A percentile compares a stretch with the other conserved stretches of the same genome.
phyloP scores from a whole-genome alignment of 2,113 vertebrate species.

The Lamprologus speciosus region DNA sequence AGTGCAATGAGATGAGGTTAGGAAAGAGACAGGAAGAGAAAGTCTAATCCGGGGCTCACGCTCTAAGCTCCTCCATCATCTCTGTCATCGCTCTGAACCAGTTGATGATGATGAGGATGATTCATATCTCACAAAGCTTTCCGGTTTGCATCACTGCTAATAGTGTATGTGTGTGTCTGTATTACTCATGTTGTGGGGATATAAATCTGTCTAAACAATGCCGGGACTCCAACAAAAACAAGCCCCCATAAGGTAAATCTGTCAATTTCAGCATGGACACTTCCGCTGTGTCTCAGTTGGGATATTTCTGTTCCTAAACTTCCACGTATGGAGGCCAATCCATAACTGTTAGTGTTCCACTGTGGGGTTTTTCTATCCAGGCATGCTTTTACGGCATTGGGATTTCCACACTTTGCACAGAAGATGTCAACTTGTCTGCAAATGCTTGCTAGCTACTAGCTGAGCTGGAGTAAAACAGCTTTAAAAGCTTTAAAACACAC shows the following conservation, averaged over 20 bases:
- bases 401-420: neutral
- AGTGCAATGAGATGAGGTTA: neutral
- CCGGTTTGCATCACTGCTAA: slow-evolving; percentile 21
- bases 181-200: neutral
- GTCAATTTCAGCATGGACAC: neutral
- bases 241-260: neutral
- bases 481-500: rapidly evolving
- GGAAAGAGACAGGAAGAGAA: neutral
- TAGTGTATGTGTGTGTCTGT: neutral
- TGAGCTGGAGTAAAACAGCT: neutral
- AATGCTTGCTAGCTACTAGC: neutral
- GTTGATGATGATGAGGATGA: slow-evolving; percentile 21
- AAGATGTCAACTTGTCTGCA: neutral
- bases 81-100: slow-evolving; percentile 21
- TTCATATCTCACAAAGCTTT: slow-evolving; percentile 35
- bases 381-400: neutral
- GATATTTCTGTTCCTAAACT: neutral
- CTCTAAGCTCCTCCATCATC: slow-evolving; percentile 31
- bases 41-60: slow-evolving; percentile 17
- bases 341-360: neutral
- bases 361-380: rapidly evolving
- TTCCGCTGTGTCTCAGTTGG: neutral
- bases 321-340: neutral
- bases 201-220: neutral
- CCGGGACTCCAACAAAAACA: neutral